Evolutionary conservation across 1,140 invertebrate genomes (phyloP).

Genomic region (Triops cancriformis): DNA sequence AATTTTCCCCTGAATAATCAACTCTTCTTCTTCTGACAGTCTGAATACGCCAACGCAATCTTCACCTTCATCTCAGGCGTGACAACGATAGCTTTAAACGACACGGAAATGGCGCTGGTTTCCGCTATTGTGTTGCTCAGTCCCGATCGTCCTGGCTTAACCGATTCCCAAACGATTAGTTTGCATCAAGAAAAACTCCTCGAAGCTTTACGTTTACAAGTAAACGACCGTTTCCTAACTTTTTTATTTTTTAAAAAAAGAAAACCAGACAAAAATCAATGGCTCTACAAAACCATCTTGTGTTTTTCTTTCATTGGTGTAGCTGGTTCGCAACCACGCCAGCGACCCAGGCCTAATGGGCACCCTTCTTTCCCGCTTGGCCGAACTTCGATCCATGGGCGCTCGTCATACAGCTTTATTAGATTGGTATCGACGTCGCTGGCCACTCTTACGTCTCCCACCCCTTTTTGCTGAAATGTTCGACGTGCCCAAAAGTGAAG

Average conservation of each 20-base stretch:
- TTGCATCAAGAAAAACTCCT: constrained; percentile 70
- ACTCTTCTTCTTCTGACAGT: constrained; percentile 40
- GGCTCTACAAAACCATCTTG: too few species aligned
- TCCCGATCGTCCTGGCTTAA: constrained; percentile 66
- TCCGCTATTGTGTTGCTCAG: constrained; percentile 75
- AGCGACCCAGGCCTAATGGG: constrained; percentile 54
- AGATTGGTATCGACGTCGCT: constrained; percentile 82
- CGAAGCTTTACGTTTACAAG: constrained; percentile 72
- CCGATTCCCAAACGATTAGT: constrained; percentile 67
- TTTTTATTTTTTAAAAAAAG: constrained; percentile 15
- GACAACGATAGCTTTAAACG: constrained; percentile 67
- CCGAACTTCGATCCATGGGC: constrained; percentile 73
- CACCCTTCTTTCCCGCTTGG: constrained; percentile 60
- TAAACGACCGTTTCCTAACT: constrained; percentile 35
- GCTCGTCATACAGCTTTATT: constrained; percentile 73
- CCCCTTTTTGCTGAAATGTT: constrained; percentile 94
- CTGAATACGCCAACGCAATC: constrained; percentile 61
- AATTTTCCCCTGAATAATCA: background rate
- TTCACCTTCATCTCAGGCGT: constrained; percentile 71
- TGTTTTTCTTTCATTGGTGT: constrained; percentile 23
- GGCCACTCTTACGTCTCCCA: constrained; percentile 71
- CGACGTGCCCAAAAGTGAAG: constrained; percentile 87
- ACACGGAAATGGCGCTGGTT: constrained; percentile 83
- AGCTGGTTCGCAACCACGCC: constrained; percentile 44
- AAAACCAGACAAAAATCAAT: too few species aligned